Percentiles rank a stretch among this genome's conserved stretches.
phyloP scores from a whole-genome alignment of 2,888 invertebrate genomes.

The Alcis repandata region DNA sequence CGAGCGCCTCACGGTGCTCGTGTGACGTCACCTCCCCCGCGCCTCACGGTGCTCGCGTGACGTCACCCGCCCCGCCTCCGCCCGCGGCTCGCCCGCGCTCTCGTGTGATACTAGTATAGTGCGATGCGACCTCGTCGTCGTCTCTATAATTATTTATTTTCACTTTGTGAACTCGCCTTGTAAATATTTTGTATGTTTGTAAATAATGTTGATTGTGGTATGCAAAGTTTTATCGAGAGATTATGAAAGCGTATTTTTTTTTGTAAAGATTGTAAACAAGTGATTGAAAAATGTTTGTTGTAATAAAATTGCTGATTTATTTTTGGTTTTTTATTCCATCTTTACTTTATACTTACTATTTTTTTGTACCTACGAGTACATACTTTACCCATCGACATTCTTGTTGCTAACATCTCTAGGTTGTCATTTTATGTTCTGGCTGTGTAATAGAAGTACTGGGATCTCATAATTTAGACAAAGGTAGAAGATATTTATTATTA shows the following conservation, averaged over 20 bases:
- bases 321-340: not conserved
- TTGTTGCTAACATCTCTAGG: no score
- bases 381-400: no score
- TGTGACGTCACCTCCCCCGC: conserved; percentile 54
- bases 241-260: conserved; percentile 67
- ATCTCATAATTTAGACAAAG: no score
- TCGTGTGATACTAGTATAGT: conserved; percentile 63
- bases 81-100: conserved; percentile 33
- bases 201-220: conserved; percentile 70
- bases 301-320: conserved; percentile 67
- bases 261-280: conserved; percentile 79
- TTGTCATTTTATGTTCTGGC: no score
- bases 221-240: conserved; percentile 65
- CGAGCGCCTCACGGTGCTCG: conserved; percentile 81
- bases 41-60: no score
- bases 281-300: conserved; percentile 67
- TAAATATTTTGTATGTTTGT: conserved; percentile 80
- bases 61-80: conserved; percentile 21
- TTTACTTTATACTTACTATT: no score
- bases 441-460: no score
- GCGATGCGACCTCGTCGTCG: conserved; percentile 38
- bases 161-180: conserved; percentile 59
- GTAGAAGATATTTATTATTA: no score
- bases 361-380: no score
- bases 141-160: conserved; percentile 66